A percentile compares a stretch with the other conserved stretches of the same genome.
These are phyloP conservation scores for Ranitomeya variabilis DNA, from an alignment of 2,113 vertebrate genomes.

Conservation along the genomic window DNA sequence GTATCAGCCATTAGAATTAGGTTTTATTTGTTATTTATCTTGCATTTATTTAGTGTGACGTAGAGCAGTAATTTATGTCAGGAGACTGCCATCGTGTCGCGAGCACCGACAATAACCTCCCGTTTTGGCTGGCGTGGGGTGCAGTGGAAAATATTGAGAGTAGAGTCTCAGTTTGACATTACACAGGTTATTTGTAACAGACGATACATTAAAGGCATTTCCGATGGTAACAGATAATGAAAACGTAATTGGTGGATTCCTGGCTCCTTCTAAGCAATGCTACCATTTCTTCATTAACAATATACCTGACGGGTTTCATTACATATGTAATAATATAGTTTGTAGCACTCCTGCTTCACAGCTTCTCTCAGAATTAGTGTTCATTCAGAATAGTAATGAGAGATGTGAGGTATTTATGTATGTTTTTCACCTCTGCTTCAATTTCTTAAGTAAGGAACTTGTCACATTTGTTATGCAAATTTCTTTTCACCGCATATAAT, in stretches of 20 bases:
- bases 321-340: conserved; percentile 72
- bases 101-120: background rate
- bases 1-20: background rate
- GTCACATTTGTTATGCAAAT: conserved; percentile 77
- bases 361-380: conserved; percentile 68
- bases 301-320: conserved; percentile 68
- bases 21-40: background rate
- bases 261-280: conserved; percentile 63
- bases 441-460: conserved; percentile 74
- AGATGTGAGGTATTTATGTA: conserved; percentile 65
- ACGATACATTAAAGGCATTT: conserved; percentile 24
- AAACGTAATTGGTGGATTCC: conserved; percentile 69
- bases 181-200: background rate
- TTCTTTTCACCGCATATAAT: conserved; percentile 63
- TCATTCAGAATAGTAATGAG: conserved; percentile 72
- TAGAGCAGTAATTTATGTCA: background rate
- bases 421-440: conserved; percentile 71
- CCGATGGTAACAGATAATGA: conserved; percentile 64
- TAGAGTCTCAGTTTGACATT: background rate
- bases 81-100: background rate
- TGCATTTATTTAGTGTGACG: background rate
- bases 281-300: conserved; percentile 76
- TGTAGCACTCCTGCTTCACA: conserved; percentile 62
- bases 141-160: conserved; percentile 2
- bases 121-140: background rate